Base-by-base conservation (phyloP, 2,113 vertebrate genomes). In the rabbit (Oryctolagus cuniculus) region DNA sequence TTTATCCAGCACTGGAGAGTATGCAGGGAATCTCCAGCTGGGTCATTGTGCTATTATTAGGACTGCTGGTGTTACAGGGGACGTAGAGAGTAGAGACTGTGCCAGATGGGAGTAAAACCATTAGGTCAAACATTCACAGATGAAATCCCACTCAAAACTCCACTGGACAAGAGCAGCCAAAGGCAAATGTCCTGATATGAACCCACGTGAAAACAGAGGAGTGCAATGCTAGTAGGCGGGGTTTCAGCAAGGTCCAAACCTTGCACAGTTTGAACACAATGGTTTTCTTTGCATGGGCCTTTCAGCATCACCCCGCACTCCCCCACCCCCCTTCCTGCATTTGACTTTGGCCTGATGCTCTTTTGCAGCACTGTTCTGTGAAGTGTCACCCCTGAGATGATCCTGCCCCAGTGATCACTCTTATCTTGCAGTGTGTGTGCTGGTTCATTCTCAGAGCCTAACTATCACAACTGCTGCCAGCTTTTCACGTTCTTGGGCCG, bases 371-470 rank as follows among this genome's bases (percentile, higher is more conserved):
- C 29, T 63, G 5, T 58, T 80, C 36, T 44, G 25, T 38, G 29
- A 29, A 15, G n/a, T 67, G 36, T 83, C 90, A 64, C 82, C 89
- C 58, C 75, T 16, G n/a, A 69, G 36, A 77, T 31, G 72, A 55
- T 87, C 92, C 93, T 95, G 84, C 80, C 83, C 87, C 81, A 27
- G n/a, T 89, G 85, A 51, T 78, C 66, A 75, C 38, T 81, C 78
- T 87, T 53, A 63, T 63, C 75, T 94, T 87, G 75, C 63, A 83
- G 89, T 87, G 69, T 87, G 53, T 63, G n/a, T 85, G 91, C 24
- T 67, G 19, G 44, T 87, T 92, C 95, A 58, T 93, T 96, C 95
- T 75, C 64, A 87, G 91, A 95, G 31, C 31, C 70, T 63, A 25
- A 49, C 63, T 82, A 22, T 73, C 36, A 64, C 78, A 36, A 34